Evolutionary conservation across 2,113 vertebrate species (phyloP).

Genomic region (Heterotilapia buettikoferi): DNA sequence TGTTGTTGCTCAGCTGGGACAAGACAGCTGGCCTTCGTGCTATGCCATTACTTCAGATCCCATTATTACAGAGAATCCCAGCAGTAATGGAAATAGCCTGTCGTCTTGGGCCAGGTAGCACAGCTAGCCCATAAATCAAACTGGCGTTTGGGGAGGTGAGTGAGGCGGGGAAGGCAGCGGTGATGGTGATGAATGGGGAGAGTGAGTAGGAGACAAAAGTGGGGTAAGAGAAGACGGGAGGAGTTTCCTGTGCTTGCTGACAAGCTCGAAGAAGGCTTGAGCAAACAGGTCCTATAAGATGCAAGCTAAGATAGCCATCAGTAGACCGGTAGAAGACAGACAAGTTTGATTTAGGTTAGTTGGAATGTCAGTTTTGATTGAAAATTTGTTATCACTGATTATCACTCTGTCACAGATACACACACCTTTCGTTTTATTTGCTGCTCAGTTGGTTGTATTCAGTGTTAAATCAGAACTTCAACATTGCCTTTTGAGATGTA

Average conservation of each 20-base stretch:
- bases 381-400: background rate
- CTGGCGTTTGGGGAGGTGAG: background rate
- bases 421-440: background rate
- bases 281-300: slow-evolving; percentile 58
- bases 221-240: slow-evolving; percentile 26
- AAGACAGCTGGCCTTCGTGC: slow-evolving; percentile 26
- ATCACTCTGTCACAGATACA: background rate
- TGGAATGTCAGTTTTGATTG: background rate
- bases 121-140: slow-evolving; percentile 57
- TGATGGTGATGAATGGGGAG: background rate
- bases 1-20: slow-evolving; percentile 39
- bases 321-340: background rate
- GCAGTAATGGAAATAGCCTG: slow-evolving; percentile 50
- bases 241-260: slow-evolving; percentile 68
- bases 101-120: slow-evolving; percentile 36
- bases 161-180: background rate
- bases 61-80: slow-evolving; percentile 42
- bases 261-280: slow-evolving; percentile 50
- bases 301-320: slow-evolving; percentile 9
- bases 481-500: background rate
- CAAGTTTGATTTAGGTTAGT: background rate
- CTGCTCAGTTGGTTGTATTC: background rate
- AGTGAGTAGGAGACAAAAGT: background rate
- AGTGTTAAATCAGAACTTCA: background rate
- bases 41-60: slow-evolving; percentile 33